phyloP scores from a whole-genome alignment of 2,797 vertebrate genomes.

The Sebastes taczanowskii region DNA sequence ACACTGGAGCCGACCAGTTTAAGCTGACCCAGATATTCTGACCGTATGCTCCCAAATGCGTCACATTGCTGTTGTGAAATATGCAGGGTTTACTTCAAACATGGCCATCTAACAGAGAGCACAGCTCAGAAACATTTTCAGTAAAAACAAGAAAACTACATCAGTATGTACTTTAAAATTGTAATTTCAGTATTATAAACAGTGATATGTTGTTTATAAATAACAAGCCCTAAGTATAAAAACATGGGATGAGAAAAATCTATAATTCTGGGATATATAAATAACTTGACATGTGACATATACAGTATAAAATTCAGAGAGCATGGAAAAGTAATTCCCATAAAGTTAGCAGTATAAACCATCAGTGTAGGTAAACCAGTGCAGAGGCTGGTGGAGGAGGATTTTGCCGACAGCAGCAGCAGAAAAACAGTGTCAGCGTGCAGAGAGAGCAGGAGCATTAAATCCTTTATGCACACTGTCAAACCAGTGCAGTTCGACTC shows the following conservation, averaged over 20 bases:
- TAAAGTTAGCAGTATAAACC: neutral
- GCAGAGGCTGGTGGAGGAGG: neutral
- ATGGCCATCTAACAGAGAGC: neutral
- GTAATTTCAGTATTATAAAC: neutral
- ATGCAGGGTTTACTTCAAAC: neutral
- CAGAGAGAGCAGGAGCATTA: slow-evolving; percentile 33
- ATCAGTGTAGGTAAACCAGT: neutral
- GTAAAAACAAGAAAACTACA: neutral
- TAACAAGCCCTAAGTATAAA: neutral
- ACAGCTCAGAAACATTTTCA: neutral
- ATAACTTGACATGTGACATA: neutral
- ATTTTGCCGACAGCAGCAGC: slow-evolving; percentile 32
- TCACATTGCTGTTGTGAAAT: neutral
- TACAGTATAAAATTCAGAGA: neutral
- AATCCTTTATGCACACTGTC: slow-evolving; percentile 48
- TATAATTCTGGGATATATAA: neutral
- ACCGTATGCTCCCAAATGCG: too few relatives aligned
- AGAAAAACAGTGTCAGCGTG: slow-evolving; percentile 42
- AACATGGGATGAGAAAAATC: neutral
- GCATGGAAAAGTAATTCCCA: neutral
- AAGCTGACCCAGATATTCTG: neutral
- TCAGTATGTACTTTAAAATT: neutral
- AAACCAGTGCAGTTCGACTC: slow-evolving; percentile 21
- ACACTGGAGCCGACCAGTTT: too few relatives aligned
- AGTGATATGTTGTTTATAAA: neutral